Evolutionary conservation across 1,140 invertebrate species (phyloP), one percentile per base, ranked within the genome.

Genomic region (Dysdera silvatica): DNA sequence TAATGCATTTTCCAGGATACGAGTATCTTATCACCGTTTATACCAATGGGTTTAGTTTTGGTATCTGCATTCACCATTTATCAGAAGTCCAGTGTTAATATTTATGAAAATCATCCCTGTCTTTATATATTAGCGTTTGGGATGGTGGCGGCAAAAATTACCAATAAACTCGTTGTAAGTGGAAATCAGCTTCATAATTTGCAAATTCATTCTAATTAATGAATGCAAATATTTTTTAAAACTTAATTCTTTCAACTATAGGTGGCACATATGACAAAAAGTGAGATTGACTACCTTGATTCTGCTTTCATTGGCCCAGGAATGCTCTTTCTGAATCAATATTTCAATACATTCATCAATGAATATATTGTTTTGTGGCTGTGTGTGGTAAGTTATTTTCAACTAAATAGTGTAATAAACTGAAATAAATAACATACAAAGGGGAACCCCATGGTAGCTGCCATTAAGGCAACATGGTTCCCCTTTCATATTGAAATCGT

Each of bases 261-360:
- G 91, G 89, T 98, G 68, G 95, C 96, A 28, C 95, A 99, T 74
- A 98, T 99, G 95, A 96, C 93, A 5, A 95, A 95, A 77, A 94
- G 91, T 80, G 94, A 96, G 80, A 92, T 99, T 88, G 87, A 91
- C 65, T 90, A 97, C 74, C 84, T 93, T 74, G 96, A 99, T 80
- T 89, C 87, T 75, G 87, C 89, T 16, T 79, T 98, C 58, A 74
- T 97, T 49, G 95, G 95, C 6, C 96, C 96, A 23, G 82, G 85
- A 24, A 85, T 95, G 82, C 79, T 99, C 62, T 95, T 98, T 77
- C 81, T 98, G 37, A 99, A 99, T 81, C 95, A 98, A 78, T 98
- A 99, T 81, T 98, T 98, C 76, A 95, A 97, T 77, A 91, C 85
- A 72, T 86, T 88, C 67, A 79, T 98, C 58, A 84, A 86, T 59